Conservation (phyloP, 2,888 invertebrate genomes). For the Leuctra nigra region DNA sequence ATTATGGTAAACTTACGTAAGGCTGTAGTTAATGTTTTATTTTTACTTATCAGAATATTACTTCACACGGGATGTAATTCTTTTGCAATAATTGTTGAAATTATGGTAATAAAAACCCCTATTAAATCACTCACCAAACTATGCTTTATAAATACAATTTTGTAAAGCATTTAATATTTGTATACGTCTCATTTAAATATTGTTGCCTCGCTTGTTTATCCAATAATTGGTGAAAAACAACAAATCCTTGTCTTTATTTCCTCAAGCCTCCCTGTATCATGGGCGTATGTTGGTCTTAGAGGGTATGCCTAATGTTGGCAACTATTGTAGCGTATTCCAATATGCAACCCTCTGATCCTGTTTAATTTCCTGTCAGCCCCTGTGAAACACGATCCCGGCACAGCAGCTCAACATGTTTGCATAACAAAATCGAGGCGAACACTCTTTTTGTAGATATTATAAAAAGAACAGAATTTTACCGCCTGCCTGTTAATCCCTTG, state of each 20-base stretch:
- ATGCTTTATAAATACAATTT: too few species aligned
- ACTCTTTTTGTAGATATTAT: background rate
- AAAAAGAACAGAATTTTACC: background rate
- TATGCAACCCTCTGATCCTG: conserved; percentile 9
- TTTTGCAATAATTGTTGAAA: too few species aligned
- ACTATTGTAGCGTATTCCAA: background rate
- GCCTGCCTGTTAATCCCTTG: background rate
- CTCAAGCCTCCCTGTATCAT: background rate
- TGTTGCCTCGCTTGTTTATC: background rate
- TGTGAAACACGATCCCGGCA: background rate
- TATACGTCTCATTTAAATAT: too few species aligned
- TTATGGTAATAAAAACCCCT: too few species aligned
- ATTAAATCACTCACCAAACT: too few species aligned
- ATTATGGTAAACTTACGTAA: too few species aligned
- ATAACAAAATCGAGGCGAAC: background rate
- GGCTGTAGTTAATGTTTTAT: too few species aligned
- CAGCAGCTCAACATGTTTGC: background rate
- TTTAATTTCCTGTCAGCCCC: conserved; percentile 27
- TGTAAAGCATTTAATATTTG: too few species aligned
- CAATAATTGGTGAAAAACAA: background rate
- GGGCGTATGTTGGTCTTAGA: background rate
- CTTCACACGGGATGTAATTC: too few species aligned
- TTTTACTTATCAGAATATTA: too few species aligned
- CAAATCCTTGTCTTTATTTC: background rate
- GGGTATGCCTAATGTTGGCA: background rate